phyloP scores from a whole-genome alignment of 2,797 vertebrate species.

The Eidolon dupreanum region DNA sequence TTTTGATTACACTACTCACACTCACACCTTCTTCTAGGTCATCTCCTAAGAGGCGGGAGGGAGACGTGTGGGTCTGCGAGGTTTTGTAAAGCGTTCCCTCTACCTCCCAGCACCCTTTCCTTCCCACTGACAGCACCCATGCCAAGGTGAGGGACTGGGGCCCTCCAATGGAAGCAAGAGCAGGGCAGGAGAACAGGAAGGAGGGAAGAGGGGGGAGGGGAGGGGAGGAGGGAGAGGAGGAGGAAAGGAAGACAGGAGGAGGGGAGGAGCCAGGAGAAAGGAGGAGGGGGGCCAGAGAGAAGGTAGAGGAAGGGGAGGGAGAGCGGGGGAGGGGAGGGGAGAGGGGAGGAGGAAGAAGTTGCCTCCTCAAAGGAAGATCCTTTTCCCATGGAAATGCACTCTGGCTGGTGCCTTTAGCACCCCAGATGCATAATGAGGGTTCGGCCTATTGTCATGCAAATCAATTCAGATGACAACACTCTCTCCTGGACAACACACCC shows the following conservation, averaged over 20 bases:
- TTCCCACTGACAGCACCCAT: neutral
- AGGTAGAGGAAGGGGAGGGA: neutral
- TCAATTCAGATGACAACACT: conserved; percentile 87
- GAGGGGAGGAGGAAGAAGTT: conserved; percentile 56
- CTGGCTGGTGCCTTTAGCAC: conserved; percentile 84
- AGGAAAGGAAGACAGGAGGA: too few relatives aligned
- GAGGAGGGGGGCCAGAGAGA: too few relatives aligned
- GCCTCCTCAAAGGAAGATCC: conserved; percentile 71
- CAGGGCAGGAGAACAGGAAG: too few relatives aligned
- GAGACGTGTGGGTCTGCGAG: neutral
- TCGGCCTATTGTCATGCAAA: conserved; percentile 88
- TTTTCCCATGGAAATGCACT: conserved; percentile 86
- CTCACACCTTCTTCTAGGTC: conserved; percentile 14
- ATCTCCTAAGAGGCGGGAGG: neutral
- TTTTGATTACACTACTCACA: neutral
- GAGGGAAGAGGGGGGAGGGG: too few relatives aligned
- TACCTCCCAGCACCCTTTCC: neutral
- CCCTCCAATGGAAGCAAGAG: too few relatives aligned
- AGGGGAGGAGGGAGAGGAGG: too few relatives aligned
- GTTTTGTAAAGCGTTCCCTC: neutral
- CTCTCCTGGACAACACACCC: conserved; percentile 85
- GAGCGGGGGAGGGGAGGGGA: neutral
- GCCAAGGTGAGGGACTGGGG: neutral
- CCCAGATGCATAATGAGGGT: conserved; percentile 86
- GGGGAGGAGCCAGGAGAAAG: too few relatives aligned